Base-by-base conservation (phyloP, 2,113 vertebrate genomes). In the Leptobrachium ailaonicum region DNA sequence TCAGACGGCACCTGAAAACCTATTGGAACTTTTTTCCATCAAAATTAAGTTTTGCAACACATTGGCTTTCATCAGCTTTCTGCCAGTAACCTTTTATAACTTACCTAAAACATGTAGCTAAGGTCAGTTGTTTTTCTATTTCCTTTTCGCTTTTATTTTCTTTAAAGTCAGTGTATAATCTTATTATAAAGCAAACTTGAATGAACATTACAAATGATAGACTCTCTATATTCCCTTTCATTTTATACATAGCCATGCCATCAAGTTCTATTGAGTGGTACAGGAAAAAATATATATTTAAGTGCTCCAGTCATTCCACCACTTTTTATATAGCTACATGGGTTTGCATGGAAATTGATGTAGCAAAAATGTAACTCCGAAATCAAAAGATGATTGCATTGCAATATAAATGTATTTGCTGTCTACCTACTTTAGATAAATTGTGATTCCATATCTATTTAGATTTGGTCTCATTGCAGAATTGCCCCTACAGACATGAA, bases 401-500 rank as follows among this genome's bases (percentile, higher is more conserved):
- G 45, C 79, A 69, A 58, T 75, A 80, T 80, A 80, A 80, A 80
- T 80, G 60, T 75, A 62, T 74, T 41, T 80, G 79, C 79, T 80
- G 71, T 80, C 79, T 80, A 66, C 71, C 58, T 80, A 68, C 64
- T 80, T 74, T 75, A 80, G 79, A 80, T 80, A 75, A 80, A 80
- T 74, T 75, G 72, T 75, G 67, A 68, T 74, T 80, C 71, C 75
- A 64, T 80, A 71, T 80, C 79, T 80, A 80, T 80, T 80, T 74
- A 80, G 72, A 75, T 80, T 80, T 80, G 41, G 66, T 80, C 79
- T 80, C 71, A 62, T 80, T 47, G 79, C 71, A 75, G 71, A 75
- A 75, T 80, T 80, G 79, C 74, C 79, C 79, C 71, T 56, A 80
- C 79, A 80, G 71, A 80, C 71, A 80, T 80, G 79, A 80, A 68